Conservation (phyloP, 2,797 vertebrate species). For the Poeciliopsis paucimaculata region DNA sequence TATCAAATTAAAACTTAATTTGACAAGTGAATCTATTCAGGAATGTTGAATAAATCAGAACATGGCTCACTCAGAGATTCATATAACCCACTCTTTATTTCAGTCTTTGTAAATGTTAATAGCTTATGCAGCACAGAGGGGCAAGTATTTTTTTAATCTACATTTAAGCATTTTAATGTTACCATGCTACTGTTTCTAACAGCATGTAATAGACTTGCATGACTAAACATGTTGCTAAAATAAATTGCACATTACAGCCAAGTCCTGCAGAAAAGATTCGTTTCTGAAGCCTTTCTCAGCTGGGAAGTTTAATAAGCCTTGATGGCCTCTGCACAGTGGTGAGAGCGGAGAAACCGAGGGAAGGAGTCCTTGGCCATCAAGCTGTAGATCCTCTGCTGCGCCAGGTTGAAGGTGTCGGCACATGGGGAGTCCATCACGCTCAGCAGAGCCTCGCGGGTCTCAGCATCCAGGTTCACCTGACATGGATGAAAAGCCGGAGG, state of each 20-base stretch:
- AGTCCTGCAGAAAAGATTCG: conserved; percentile 18
- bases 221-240: conserved; percentile 16
- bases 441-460: conserved; percentile 79
- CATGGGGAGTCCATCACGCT: conserved; percentile 66
- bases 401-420: conserved; percentile 72
- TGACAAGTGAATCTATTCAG: neutral
- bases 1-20: neutral
- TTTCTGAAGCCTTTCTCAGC: conserved; percentile 27
- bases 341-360: conserved; percentile 83
- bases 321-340: conserved; percentile 59
- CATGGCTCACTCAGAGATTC: neutral
- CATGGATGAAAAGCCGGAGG: neutral
- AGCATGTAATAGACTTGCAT: conserved; percentile 9
- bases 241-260: conserved; percentile 34
- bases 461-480: conserved; percentile 85
- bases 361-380: conserved; percentile 87
- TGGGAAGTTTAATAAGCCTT: conserved; percentile 38
- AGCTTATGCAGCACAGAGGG: conserved; percentile 12
- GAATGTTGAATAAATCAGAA: neutral
- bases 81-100: conserved; percentile 50
- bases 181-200: neutral
- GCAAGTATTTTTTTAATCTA: conserved; percentile 2
- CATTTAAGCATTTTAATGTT: conserved; percentile 6
- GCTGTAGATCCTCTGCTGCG: conserved; percentile 81
- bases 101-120: conserved; percentile 1